A percentile compares a stretch with the other conserved stretches of the same genome.
These are phyloP conservation scores for Drosophila parvula DNA, from an alignment of 1,140 invertebrate genomes.

Conservation along the genomic window DNA sequence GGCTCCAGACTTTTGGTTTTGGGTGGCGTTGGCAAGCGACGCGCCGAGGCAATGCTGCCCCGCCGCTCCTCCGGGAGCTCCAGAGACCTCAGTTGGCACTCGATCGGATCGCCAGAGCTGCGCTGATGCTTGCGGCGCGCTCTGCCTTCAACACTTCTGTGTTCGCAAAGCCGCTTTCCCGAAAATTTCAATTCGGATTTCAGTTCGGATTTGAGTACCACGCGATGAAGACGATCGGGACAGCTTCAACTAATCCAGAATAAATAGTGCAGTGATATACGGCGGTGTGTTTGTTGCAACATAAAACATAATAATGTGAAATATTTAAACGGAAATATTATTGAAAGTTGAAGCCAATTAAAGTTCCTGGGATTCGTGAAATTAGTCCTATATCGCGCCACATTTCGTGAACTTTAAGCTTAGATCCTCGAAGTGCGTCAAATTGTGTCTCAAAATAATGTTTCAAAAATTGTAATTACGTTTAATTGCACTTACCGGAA, in stretches of 20 bases:
- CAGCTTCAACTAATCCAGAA: constrained; percentile 74
- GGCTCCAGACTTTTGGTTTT: constrained; percentile 48
- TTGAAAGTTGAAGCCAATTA: neutral
- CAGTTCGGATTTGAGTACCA: constrained; percentile 82
- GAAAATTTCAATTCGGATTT: constrained; percentile 82
- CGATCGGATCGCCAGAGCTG: constrained; percentile 56
- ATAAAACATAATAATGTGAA: neutral
- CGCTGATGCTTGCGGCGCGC: constrained; percentile 51
- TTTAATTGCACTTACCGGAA: constrained; percentile 3
- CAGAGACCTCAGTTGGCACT: constrained; percentile 41
- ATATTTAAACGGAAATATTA: constrained; percentile 4
- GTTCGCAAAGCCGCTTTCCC: constrained; percentile 79
- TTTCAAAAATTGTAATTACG: neutral
- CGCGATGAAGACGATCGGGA: constrained; percentile 76
- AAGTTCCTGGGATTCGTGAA: neutral
- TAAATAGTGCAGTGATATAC: constrained; percentile 36
- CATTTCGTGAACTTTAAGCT: constrained; percentile 10
- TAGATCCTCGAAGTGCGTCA: neutral
- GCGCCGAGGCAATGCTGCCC: neutral
- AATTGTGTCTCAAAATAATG: neutral
- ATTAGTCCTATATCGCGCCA: neutral
- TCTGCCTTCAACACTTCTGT: constrained; percentile 75
- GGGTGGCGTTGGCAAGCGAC: constrained; percentile 46
- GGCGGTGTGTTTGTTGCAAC: constrained; percentile 19
- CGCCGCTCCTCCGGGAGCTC: constrained; percentile 25